Evolutionary conservation across 2,113 vertebrate species (phyloP).

Genomic region (Thymallus thymallus): DNA sequence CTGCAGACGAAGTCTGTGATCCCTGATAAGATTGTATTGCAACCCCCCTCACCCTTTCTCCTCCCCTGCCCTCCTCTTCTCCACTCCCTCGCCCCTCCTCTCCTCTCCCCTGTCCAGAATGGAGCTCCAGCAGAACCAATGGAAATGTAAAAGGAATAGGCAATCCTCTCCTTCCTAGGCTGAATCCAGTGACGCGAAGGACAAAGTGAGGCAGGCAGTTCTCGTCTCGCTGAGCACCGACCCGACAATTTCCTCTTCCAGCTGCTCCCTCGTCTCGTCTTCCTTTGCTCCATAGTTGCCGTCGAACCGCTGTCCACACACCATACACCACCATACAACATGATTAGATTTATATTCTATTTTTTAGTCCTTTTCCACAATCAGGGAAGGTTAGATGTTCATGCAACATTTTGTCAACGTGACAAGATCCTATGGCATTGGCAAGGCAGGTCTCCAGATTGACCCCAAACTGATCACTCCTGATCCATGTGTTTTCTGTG

Average conservation of each 20-base stretch:
- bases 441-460: no score
- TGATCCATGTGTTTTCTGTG: background rate
- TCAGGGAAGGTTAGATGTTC: no score
- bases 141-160: conserved; percentile 39
- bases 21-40: conserved; percentile 29
- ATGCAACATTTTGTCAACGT: no score
- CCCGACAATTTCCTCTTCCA: conserved; percentile 38
- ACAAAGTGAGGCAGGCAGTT: conserved; percentile 35
- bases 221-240: conserved; percentile 17
- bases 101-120: conserved; percentile 27
- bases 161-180: conserved; percentile 18
- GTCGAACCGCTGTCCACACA: background rate
- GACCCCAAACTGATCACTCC: no score
- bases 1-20: conserved; percentile 14
- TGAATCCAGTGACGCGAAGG: conserved; percentile 13
- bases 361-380: conserved; percentile 4
- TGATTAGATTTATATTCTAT: background rate
- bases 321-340: background rate
- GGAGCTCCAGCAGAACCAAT: conserved; percentile 42
- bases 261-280: conserved; percentile 24
- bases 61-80: conserved; percentile 16
- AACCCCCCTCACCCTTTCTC: conserved; percentile 9
- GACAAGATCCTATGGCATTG: background rate
- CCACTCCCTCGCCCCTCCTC: conserved; percentile 43
- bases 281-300: background rate